These are phyloP conservation scores for Festucalex cinctus DNA, from an alignment of 2,113 vertebrate species.

Conservation along the genomic window DNA sequence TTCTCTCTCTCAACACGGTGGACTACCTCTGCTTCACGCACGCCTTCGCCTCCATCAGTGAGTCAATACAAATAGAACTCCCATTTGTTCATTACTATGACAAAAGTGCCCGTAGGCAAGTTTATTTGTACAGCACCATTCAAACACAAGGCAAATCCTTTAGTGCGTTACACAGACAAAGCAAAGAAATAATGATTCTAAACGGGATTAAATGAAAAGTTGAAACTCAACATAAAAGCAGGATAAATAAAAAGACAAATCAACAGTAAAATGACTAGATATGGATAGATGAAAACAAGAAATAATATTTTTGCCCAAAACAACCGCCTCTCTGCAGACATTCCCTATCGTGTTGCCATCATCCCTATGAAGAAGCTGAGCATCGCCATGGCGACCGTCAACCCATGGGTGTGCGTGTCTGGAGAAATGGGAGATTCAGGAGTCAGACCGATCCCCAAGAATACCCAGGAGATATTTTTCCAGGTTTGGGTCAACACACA, in stretches of 20 bases:
- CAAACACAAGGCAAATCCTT: not conserved
- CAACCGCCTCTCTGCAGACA: slow-evolving; percentile 72
- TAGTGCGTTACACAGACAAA: not conserved
- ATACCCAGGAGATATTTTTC: slow-evolving; percentile 92
- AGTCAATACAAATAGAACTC: slow-evolving; percentile 24
- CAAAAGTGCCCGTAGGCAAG: not conserved
- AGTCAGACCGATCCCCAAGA: slow-evolving; percentile 90
- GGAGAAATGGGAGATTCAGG: slow-evolving; percentile 95
- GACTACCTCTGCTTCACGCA: slow-evolving; percentile 98
- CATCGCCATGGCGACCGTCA: slow-evolving; percentile 91
- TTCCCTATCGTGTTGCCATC: slow-evolving; percentile 90
- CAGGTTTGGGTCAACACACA: slow-evolving; percentile 75
- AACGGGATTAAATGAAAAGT: not conserved
- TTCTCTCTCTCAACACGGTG: slow-evolving; percentile 94
- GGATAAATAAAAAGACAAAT: no score
- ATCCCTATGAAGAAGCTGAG: slow-evolving; percentile 97
- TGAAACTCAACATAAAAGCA: no score
- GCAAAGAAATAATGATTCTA: not conserved
- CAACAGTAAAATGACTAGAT: no score
- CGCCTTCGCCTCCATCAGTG: slow-evolving; percentile 81
- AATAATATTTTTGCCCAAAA: not conserved
- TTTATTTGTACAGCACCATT: not conserved
- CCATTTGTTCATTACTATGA: not conserved
- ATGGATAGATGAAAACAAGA: no score
- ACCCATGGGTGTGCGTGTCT: slow-evolving; percentile 94